A percentile compares a stretch with the other conserved stretches of the same genome.
These are phyloP conservation scores for Pseudopodoces humilis DNA, from an alignment of 2,113 vertebrate genomes.

Conservation along the genomic window DNA sequence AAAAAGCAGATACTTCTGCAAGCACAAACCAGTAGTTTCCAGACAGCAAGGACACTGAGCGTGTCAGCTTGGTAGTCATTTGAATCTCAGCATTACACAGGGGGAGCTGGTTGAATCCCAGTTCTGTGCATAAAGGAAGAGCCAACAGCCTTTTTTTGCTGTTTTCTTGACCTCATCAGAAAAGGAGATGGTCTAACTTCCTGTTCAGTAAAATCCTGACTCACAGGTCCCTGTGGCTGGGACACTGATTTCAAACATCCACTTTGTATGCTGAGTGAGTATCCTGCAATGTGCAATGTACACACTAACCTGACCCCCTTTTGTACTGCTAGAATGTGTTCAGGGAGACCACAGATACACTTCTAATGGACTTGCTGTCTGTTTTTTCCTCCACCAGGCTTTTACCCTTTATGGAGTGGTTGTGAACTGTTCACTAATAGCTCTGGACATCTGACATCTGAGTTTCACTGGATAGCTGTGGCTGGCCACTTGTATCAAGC, in stretches of 20 bases:
- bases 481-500: neutral
- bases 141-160: neutral
- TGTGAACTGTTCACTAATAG: neutral
- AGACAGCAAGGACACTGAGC: accelerated
- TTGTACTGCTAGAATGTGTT: neutral
- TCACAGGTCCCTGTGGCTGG: neutral
- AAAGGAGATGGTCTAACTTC: neutral
- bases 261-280: neutral
- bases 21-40: neutral
- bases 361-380: neutral
- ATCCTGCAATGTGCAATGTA: neutral
- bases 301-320: neutral
- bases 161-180: neutral
- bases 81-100: neutral
- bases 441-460: neutral
- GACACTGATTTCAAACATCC: neutral
- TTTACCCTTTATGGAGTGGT: neutral
- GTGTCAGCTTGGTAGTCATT: neutral
- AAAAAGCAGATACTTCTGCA: neutral
- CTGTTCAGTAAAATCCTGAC: neutral
- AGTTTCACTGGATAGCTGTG: neutral
- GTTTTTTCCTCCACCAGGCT: neutral
- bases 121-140: neutral
- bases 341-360: neutral
- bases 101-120: neutral